Conservation (phyloP, 2,888 invertebrate genomes). For the Amiota communis region DNA sequence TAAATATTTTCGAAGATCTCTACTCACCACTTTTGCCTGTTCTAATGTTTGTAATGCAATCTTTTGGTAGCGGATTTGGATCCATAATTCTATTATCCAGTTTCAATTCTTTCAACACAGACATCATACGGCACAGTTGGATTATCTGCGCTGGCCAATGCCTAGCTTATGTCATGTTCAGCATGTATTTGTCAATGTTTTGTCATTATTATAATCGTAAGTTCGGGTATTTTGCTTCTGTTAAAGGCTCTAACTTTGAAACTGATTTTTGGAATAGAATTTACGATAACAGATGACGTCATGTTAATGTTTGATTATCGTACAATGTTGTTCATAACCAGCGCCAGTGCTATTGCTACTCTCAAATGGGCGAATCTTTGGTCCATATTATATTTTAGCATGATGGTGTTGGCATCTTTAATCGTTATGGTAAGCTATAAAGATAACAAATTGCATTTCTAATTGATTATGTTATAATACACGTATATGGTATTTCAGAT, state of each 20-base stretch:
- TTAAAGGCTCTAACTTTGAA: background rate
- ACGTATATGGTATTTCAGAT: constrained; percentile 50
- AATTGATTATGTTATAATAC: background rate
- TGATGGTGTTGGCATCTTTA: constrained; percentile 82
- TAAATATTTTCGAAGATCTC: background rate
- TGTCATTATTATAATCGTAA: constrained; percentile 76
- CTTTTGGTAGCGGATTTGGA: constrained; percentile 90
- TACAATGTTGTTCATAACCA: constrained; percentile 53
- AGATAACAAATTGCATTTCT: background rate
- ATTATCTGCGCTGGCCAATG: constrained; percentile 56
- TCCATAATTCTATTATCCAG: constrained; percentile 87
- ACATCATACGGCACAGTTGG: constrained; percentile 75
- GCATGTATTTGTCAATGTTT: constrained; percentile 75
- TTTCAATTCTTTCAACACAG: constrained; percentile 83
- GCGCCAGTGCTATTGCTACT: constrained; percentile 56
- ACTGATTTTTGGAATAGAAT: constrained; percentile 38
- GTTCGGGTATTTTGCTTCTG: background rate
- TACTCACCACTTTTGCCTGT: constrained; percentile 32
- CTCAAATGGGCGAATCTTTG: constrained; percentile 79
- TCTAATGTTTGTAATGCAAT: constrained; percentile 76
- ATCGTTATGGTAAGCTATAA: constrained; percentile 80
- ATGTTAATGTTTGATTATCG: constrained; percentile 36
- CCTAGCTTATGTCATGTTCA: too few species aligned
- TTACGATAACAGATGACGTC: background rate
- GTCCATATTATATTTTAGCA: constrained; percentile 83